Percentiles rank a stretch among this genome's conserved stretches.
Evolutionary conservation across 2,113 vertebrate genomes (phyloP).

Genomic region (Tretioscincus oriximinensis): DNA sequence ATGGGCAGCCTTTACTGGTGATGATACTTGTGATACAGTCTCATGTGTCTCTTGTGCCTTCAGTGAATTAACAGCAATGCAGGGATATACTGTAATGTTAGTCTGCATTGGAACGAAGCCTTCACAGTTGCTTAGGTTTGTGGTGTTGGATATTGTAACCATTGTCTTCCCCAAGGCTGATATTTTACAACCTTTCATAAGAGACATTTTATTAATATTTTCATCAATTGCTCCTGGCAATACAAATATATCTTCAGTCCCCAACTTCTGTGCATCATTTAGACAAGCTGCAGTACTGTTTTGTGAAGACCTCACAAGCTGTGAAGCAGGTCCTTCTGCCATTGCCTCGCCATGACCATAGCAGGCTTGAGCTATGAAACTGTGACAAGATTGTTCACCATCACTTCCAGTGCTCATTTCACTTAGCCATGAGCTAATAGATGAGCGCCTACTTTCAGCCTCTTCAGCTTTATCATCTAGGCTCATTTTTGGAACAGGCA

Average conservation of each 20-base stretch:
- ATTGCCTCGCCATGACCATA: conserved; percentile 88
- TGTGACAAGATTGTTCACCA: conserved; percentile 87
- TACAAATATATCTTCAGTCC: conserved; percentile 70
- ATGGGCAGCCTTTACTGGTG: conserved; percentile 38
- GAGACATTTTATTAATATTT: conserved; percentile 67
- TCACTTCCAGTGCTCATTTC: conserved; percentile 91
- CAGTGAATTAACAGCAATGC: conserved; percentile 82
- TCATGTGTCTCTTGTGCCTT: conserved; percentile 69
- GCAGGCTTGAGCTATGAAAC: conserved; percentile 84
- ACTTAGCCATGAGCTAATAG: conserved; percentile 92
- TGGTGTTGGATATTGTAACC: conserved; percentile 76
- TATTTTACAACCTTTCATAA: conserved; percentile 77
- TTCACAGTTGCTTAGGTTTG: conserved; percentile 72
- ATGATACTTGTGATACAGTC: conserved; percentile 46
- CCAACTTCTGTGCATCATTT: conserved; percentile 67
- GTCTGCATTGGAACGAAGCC: conserved; percentile 84
- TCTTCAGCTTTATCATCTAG: conserved; percentile 76
- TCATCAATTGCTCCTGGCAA: conserved; percentile 71
- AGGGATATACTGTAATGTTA: conserved; percentile 82
- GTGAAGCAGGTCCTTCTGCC: conserved; percentile 76
- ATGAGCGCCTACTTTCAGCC: conserved; percentile 80
- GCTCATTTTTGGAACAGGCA: conserved; percentile 75
- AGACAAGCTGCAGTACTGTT: conserved; percentile 60
- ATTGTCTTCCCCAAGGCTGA: conserved; percentile 84
- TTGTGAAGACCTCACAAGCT: conserved; percentile 63